A percentile compares a stretch with the other conserved stretches of the same genome.
These are phyloP conservation scores for Ophiothrix spiculata DNA, from an alignment of 35 echinoderm and acorn worm species.

Conservation along the genomic window DNA sequence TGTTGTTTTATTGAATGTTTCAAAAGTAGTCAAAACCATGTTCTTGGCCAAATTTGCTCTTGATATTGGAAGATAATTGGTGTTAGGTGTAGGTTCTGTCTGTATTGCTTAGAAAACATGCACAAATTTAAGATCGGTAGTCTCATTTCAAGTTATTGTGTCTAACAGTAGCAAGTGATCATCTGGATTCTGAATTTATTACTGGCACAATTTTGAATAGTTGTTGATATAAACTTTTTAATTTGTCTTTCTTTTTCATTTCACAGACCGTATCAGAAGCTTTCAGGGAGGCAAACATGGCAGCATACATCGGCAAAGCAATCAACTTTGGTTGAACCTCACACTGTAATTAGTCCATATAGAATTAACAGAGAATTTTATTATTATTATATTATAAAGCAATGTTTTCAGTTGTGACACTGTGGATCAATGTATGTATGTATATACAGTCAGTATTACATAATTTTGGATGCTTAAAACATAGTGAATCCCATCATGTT, in stretches of 20 bases:
- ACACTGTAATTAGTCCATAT: neutral
- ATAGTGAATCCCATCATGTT: no score
- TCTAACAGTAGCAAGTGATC: no score
- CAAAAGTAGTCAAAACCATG: no score
- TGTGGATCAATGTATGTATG: neutral
- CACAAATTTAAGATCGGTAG: no score
- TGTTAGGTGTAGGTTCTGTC: no score
- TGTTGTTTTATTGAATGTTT: no score
- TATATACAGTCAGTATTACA: constrained; percentile 17
- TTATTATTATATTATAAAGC: neutral
- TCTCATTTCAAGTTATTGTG: no score
- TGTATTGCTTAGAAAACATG: no score
- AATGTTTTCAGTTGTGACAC: neutral
- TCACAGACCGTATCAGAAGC: constrained; percentile 91
- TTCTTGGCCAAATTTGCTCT: no score
- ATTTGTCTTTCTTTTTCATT: constrained; percentile 30
- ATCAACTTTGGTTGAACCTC: constrained; percentile 66
- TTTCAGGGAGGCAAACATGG: constrained; percentile 94
- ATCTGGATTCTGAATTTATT: neutral
- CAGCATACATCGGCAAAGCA: constrained; percentile 90
- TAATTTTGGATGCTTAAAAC: no score
- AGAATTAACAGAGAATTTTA: neutral
- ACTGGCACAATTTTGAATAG: neutral
- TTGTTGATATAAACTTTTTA: neutral
- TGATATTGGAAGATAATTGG: no score